Evolutionary conservation across 2,888 invertebrate genomes (phyloP), one percentile per base, ranked within the genome.

Genomic region (Muschampia staudingeri): DNA sequence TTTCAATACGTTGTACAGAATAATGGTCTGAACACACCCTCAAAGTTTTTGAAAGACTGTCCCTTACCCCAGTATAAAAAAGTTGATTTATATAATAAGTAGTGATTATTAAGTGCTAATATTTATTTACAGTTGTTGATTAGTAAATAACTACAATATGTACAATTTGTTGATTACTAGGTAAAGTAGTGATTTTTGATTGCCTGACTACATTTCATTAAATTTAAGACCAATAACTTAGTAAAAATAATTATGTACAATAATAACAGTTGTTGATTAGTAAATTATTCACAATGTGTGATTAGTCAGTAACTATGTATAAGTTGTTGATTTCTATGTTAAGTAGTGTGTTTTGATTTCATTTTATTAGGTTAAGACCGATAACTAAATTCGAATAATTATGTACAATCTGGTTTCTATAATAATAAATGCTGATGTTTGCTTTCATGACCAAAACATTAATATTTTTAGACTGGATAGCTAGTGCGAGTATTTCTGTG

Each of bases 231-330:
- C 56, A 56, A 56, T 56, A 56, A 67, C 67, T 34, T 67, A 67
- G 67, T 67, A 34, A 67, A 34, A 67, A 67, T 67, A 67, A 67
- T 67, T 67, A 67, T 67, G 67, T 67, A 67, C 67, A 34, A 67
- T 67, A 56, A 56, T 56, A 30, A 30, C 25, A 61, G 61, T 25
- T 37, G 69, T 69, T 37, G 69, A 69, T 69, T 69, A 69, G 69
- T 69, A 69, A 69, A 69, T 69, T 69, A 69, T 69, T 69, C 34
- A 69, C 37, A 69, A 69, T 61, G 61, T 61, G 61, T 61, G 61
- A 61, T 61, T 61, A 61, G 61, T 61, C 61, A 61, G 61, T 61
- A 61, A 61, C 61, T 61, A 61, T 61, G 25, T 61, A 61, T 61
- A 61, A 61, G 61, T 61, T 61, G 61, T 61, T 61, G 61, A 61